Conservation (phyloP, 1,140 invertebrate species). For the Eufriesea mexicana region DNA sequence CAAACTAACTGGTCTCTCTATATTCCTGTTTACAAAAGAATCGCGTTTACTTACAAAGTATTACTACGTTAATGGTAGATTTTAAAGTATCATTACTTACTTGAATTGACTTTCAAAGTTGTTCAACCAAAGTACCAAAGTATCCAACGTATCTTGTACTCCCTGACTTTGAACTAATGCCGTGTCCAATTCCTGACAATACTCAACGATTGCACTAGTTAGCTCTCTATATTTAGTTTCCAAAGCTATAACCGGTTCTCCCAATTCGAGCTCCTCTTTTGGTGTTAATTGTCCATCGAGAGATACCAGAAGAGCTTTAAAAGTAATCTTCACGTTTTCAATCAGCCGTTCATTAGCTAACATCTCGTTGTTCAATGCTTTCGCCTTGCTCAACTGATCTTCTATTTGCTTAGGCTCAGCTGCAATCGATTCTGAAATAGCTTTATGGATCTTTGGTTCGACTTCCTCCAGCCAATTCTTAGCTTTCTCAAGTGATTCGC, state of each 20-base stretch:
- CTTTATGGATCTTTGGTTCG: constrained; percentile 88
- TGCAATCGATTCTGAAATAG: constrained; percentile 91
- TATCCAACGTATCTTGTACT: constrained; percentile 95
- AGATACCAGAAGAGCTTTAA: constrained; percentile 88
- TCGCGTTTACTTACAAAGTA: neutral
- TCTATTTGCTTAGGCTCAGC: constrained; percentile 94
- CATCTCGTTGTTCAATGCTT: constrained; percentile 93
- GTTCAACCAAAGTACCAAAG: constrained; percentile 92
- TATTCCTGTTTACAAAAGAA: constrained; percentile 80
- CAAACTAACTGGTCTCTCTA: constrained; percentile 91
- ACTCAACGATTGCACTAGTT: constrained; percentile 87
- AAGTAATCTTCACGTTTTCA: constrained; percentile 89
- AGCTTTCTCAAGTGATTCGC: constrained; percentile 92
- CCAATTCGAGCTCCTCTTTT: constrained; percentile 89
- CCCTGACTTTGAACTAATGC: constrained; percentile 96
- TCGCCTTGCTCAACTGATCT: constrained; percentile 92
- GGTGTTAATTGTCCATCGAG: constrained; percentile 91
- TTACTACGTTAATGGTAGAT: neutral
- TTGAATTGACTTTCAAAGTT: constrained; percentile 92
- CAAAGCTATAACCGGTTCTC: constrained; percentile 90
- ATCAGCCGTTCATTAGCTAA: constrained; percentile 92
- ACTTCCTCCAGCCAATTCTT: constrained; percentile 91
- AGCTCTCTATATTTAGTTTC: constrained; percentile 90
- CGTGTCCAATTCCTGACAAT: constrained; percentile 93
- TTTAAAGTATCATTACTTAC: constrained; percentile 77